Evolutionary conservation across 2,797 vertebrate species (phyloP).

Genomic region (Ctenochaetus hawaiiensis): DNA sequence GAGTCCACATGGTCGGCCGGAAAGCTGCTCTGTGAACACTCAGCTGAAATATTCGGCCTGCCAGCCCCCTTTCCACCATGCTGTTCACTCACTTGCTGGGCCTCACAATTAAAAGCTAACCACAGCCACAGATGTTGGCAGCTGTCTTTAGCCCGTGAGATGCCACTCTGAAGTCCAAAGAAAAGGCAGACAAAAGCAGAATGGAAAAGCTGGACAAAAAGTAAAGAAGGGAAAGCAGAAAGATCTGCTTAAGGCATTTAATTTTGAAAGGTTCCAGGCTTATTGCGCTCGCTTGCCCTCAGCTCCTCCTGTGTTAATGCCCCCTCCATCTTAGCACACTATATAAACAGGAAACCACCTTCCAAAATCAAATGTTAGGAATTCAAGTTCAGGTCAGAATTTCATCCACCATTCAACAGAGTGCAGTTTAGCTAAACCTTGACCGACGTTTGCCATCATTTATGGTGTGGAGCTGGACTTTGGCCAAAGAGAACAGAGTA

Average conservation of each 20-base stretch:
- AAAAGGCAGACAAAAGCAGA: slow-evolving; percentile 7
- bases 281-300: slow-evolving; percentile 43
- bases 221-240: slow-evolving; percentile 11
- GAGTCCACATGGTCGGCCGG: slow-evolving; percentile 97
- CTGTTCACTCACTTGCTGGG: slow-evolving; percentile 90
- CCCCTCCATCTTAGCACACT: slow-evolving; percentile 54
- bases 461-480: slow-evolving; percentile 56
- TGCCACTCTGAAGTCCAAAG: slow-evolving; percentile 39
- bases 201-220: slow-evolving; percentile 27
- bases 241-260: slow-evolving; percentile 44
- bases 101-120: slow-evolving; percentile 92
- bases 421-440: slow-evolving; percentile 50
- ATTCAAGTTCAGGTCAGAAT: slow-evolving; percentile 59
- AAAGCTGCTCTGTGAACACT: slow-evolving; percentile 96
- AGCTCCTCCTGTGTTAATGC: slow-evolving; percentile 67
- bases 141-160: slow-evolving; percentile 84
- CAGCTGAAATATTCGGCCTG: slow-evolving; percentile 94
- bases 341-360: slow-evolving; percentile 79
- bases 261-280: slow-evolving; percentile 67
- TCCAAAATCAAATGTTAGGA: slow-evolving; percentile 58
- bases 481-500: slow-evolving; percentile 70
- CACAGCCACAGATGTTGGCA: slow-evolving; percentile 94
- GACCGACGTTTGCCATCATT: slow-evolving; percentile 53
- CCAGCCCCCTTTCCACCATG: slow-evolving; percentile 86
- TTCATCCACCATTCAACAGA: slow-evolving; percentile 56